Percentiles rank a stretch among this genome's conserved stretches.
phyloP scores from a whole-genome alignment of 2,113 vertebrate genomes.

The Potamarius usumacintae region DNA sequence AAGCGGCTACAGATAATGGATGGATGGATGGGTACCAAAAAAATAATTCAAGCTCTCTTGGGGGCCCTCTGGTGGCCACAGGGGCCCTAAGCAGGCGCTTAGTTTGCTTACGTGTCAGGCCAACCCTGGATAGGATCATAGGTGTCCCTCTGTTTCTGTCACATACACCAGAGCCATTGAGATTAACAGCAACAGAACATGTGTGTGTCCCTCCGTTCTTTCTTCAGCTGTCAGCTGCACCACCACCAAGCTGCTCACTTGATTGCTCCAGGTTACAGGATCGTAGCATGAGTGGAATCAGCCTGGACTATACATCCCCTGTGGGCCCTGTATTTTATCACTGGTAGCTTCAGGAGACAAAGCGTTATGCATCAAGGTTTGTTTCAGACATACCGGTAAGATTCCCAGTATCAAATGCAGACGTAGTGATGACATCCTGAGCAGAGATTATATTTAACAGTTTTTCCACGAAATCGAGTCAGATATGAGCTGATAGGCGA shows the following conservation, averaged over 20 bases:
- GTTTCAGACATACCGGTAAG: not conserved
- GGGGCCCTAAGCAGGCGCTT: too few relatives aligned
- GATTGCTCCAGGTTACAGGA: not conserved
- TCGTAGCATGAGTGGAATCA: not conserved
- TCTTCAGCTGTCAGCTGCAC: not conserved
- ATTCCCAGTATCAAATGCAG: not conserved
- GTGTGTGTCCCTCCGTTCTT: not conserved
- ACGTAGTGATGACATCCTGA: not conserved
- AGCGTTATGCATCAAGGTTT: not conserved
- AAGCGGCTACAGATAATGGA: too few relatives aligned
- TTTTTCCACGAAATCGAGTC: too few relatives aligned
- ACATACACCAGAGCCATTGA: not conserved
- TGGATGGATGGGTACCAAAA: too few relatives aligned
- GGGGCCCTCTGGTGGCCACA: too few relatives aligned
- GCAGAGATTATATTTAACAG: too few relatives aligned
- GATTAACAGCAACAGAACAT: not conserved
- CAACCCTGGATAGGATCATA: not conserved
- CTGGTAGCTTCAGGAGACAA: not conserved
- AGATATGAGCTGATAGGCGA: too few relatives aligned
- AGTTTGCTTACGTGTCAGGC: too few relatives aligned
- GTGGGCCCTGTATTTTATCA: not conserved
- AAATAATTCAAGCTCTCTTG: too few relatives aligned
- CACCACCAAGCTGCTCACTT: not conserved
- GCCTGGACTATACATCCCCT: not conserved
- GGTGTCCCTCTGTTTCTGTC: not conserved